Conservation (phyloP, 2,113 vertebrate genomes). For the Plectropomus leopardus region DNA sequence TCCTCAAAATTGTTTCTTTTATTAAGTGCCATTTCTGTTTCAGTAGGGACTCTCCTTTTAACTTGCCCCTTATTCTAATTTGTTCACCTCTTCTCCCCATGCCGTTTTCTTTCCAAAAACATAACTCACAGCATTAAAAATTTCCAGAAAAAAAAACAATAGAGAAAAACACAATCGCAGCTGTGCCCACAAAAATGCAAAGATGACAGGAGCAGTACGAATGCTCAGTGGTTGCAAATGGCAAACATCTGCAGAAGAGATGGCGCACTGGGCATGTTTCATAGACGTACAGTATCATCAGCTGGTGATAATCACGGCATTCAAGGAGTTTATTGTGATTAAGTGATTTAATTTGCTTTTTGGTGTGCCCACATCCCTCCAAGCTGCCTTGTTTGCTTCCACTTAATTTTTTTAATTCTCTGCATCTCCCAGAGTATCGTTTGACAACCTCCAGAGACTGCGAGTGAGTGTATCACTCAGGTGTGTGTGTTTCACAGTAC, state of each 20-base stretch:
- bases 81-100: background rate
- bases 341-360: conserved; percentile 53
- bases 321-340: conserved; percentile 50
- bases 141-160: background rate
- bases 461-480: background rate
- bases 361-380: conserved; percentile 15
- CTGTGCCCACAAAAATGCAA: conserved; percentile 18
- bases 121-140: background rate
- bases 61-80: background rate
- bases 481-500: conserved; percentile 1
- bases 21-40: conserved; percentile 15
- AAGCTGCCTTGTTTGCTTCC: conserved; percentile 22
- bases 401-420: conserved; percentile 7
- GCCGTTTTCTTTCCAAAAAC: background rate
- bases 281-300: conserved; percentile 43
- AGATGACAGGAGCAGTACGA: conserved; percentile 12
- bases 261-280: conserved; percentile 17
- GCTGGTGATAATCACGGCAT: conserved; percentile 46
- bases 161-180: background rate
- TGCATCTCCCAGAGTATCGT: conserved; percentile 5
- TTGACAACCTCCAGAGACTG: conserved; percentile 9
- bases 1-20: conserved; percentile 27
- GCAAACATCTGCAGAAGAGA: conserved; percentile 18
- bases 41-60: background rate
- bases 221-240: conserved; percentile 19